Evolutionary conservation across 2,113 vertebrate species (phyloP), one percentile per base, ranked within the genome.

Genomic region (Brachyistius frenatus): DNA sequence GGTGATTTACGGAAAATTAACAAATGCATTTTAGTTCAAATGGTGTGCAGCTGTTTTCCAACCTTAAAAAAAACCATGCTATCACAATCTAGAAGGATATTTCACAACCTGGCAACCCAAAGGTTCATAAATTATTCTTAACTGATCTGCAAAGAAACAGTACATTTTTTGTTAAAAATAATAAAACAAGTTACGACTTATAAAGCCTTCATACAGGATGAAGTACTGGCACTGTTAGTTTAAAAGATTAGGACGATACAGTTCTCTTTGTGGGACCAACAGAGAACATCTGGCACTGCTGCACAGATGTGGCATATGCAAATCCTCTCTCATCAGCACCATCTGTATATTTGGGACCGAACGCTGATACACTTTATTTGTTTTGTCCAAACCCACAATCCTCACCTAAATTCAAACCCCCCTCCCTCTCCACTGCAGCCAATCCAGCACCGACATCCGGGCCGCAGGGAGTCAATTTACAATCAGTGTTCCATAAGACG

Each of bases 361-460:
- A 77, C 63, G 44, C 41, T 66, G 33, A 58, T 78, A 80, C 15
- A 41, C 66, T 79, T 49, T 62, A 41, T 72, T 60, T 30, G 33
- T 76, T 83, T 67, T 55, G 47, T 69, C n/a, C 56, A 35, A 60
- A 65, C 41, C 49, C 62, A 39, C 44, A 39, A 11, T 71, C 55
- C 60, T 71, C 73, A 32, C 70, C 64, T 57, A 63, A 75, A 84
- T 70, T 72, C 33, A 50, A 61, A 31, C 32, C 31, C 32, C 31
- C 64, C 60, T 82, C 49, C 70, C 80, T 79, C 53, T 65, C 68
- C 62, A 31, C 80, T 67, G 67, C 64, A 74, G 53, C 83, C 82
- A 85, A 89, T 85, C 72, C 65, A 72, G 80, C 52, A 5, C 76
- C 69, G 5, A 80, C 86, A 71, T 80, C 66, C 86, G 87, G 79